Percentiles rank a stretch among this genome's conserved stretches.
Conservation (phyloP, 2,797 vertebrate genomes). For the Choloepus didactylus region DNA sequence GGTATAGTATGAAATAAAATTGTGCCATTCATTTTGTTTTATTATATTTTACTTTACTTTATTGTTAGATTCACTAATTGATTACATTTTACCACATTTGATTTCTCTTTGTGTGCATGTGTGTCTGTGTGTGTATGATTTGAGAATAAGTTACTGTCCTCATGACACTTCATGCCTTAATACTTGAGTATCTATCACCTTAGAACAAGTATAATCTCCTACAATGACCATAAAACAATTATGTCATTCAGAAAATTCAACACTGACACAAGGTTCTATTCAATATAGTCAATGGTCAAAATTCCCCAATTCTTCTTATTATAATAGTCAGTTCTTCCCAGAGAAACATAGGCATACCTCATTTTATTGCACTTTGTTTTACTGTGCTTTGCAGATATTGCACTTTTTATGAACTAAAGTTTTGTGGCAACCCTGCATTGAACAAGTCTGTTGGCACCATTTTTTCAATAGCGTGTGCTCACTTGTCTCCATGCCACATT, state of each 20-base stretch:
- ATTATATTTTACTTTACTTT: not conserved
- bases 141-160: not conserved
- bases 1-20: not conserved
- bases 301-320: not conserved
- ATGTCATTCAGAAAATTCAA: not conserved
- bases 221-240: not conserved
- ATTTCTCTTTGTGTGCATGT: not conserved
- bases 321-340: not conserved
- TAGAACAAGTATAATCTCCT: not conserved
- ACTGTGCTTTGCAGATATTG: too few relatives aligned
- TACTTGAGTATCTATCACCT: not conserved
- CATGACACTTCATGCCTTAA: not conserved
- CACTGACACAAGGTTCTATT: not conserved
- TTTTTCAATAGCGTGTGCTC: too few relatives aligned
- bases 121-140: not conserved
- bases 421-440: too few relatives aligned
- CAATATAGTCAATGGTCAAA: not conserved
- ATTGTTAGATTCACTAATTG: not conserved
- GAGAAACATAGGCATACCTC: not conserved
- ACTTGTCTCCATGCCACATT: too few relatives aligned
- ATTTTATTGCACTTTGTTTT: too few relatives aligned
- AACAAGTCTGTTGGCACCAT: too few relatives aligned
- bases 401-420: too few relatives aligned
- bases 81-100: not conserved
- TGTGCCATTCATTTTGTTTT: not conserved